Evolutionary conservation across 2,113 vertebrate genomes (phyloP).

Genomic region (Ariopsis seemanni): DNA sequence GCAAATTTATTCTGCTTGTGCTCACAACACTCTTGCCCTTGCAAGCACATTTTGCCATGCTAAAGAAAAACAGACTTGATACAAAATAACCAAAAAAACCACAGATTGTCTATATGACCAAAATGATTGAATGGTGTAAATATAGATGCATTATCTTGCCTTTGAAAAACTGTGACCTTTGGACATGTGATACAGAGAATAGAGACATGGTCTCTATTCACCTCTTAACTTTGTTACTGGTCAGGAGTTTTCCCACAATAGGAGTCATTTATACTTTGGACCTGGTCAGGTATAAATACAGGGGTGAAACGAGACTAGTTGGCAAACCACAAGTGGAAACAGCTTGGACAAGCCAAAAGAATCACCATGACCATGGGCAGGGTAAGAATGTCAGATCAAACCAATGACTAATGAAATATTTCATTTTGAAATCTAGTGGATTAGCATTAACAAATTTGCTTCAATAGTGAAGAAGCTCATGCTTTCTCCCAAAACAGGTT

Average conservation of each 20-base stretch:
- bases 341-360: not conserved
- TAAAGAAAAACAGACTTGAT: not conserved
- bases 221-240: not conserved
- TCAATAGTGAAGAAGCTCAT: not conserved
- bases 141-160: not conserved
- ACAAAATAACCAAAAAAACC: not conserved
- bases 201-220: not conserved
- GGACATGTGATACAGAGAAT: not conserved
- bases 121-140: not conserved
- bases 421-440: not conserved
- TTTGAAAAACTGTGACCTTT: not conserved
- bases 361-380: not conserved
- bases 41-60: not conserved
- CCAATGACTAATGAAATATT: not conserved
- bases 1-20: not conserved
- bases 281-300: not conserved
- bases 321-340: not conserved
- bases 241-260: slow-evolving; percentile 1
- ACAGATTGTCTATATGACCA: not conserved
- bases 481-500: not conserved
- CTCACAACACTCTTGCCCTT: not conserved
- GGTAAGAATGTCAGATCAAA: not conserved
- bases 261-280: not conserved
- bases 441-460: not conserved
- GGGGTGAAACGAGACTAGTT: not conserved